Conservation (phyloP, 2,888 invertebrate species). For the Sacculina carcini region DNA sequence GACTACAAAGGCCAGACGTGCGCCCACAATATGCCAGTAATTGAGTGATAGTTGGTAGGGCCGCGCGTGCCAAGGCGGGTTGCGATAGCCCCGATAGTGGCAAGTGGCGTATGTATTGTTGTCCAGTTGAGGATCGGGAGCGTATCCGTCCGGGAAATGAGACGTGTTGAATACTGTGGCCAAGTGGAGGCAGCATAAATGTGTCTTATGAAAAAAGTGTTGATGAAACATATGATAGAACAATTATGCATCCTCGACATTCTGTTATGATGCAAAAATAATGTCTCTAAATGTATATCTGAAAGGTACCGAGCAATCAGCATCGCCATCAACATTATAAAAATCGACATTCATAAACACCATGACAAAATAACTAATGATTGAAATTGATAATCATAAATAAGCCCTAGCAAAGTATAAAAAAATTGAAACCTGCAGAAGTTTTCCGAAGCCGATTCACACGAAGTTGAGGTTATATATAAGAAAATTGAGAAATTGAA, state of each 20-base stretch:
- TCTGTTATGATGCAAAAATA: no score
- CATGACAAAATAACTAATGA: no score
- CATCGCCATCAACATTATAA: no score
- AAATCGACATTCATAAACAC: no score
- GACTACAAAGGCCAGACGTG: slow-evolving; percentile 36
- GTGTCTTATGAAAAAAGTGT: no score
- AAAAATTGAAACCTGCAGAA: neutral
- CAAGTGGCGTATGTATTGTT: slow-evolving; percentile 33
- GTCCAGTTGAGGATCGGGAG: slow-evolving; percentile 25
- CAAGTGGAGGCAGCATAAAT: no score
- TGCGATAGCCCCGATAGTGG: slow-evolving; percentile 51
- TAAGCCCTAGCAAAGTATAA: neutral
- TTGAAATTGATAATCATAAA: no score
- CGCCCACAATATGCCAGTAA: slow-evolving; percentile 45
- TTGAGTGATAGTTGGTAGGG: slow-evolving; percentile 59
- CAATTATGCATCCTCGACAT: no score
- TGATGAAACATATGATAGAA: no score
- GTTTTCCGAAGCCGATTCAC: neutral
- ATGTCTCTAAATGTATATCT: no score
- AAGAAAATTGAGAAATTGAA: no score
- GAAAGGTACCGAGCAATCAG: no score
- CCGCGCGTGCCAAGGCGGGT: slow-evolving; percentile 28
- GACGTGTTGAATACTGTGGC: slow-evolving; percentile 48
- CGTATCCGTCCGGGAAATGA: slow-evolving; percentile 52
- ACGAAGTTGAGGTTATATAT: neutral